Conservation (phyloP, 2,888 invertebrate genomes). For the Tiliacea aurago region DNA sequence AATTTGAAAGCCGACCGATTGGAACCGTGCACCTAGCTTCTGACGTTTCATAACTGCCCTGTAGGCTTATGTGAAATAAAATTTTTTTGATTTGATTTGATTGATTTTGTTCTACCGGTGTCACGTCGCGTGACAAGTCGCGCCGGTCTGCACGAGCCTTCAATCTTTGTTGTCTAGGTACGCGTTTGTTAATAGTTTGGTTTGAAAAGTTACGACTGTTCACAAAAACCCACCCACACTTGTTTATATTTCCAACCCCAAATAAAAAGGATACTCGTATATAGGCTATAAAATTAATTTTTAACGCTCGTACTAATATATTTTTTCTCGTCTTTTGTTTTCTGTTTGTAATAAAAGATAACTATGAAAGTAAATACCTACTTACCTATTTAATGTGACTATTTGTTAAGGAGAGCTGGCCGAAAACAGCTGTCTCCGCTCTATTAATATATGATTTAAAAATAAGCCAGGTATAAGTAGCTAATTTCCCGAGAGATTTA, state of each 20-base stretch:
- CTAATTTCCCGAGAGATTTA: conserved; percentile 23
- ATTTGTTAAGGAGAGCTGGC: neutral
- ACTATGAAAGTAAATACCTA: neutral
- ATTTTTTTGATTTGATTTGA: too few species aligned
- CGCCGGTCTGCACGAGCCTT: too few species aligned
- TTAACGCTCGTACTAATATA: conserved; percentile 11
- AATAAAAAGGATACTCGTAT: conserved; percentile 35
- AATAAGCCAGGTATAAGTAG: conserved; percentile 8
- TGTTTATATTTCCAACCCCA: conserved; percentile 34
- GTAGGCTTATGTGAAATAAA: too few species aligned
- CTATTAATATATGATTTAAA: neutral
- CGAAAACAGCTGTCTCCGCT: neutral
- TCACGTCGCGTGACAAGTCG: too few species aligned
- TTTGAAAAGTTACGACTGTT: conserved; percentile 31
- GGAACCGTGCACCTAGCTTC: too few species aligned
- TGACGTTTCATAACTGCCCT: too few species aligned
- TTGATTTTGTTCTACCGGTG: too few species aligned
- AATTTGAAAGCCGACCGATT: too few species aligned
- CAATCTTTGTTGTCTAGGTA: conserved; percentile 7
- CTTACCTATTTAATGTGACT: neutral
- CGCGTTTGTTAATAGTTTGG: conserved; percentile 5
- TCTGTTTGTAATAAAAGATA: neutral
- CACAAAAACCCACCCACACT: conserved; percentile 9
- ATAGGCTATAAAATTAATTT: conserved; percentile 23
- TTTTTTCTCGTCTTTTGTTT: neutral